phyloP scores from a whole-genome alignment of 1,140 invertebrate species.

The Heliconius hermathena region DNA sequence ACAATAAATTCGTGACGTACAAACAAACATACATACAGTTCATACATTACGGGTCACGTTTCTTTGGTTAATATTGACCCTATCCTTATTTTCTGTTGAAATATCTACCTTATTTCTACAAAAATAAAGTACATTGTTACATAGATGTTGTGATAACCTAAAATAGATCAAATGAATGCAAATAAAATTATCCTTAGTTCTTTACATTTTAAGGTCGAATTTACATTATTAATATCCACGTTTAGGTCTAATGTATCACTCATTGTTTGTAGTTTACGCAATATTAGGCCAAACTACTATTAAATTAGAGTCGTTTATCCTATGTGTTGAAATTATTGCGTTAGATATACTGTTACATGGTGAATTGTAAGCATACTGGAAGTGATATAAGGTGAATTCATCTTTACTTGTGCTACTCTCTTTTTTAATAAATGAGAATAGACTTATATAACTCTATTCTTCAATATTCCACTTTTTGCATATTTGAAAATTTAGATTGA shows the following conservation, averaged over 20 bases:
- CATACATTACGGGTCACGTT: constrained; percentile 26
- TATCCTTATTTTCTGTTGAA: not conserved
- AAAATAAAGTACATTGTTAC: not conserved
- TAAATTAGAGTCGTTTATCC: constrained; percentile 32
- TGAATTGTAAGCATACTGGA: not conserved
- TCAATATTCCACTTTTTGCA: too few species aligned
- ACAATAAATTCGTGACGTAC: constrained; percentile 32
- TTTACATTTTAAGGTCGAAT: not conserved
- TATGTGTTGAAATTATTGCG: constrained; percentile 28
- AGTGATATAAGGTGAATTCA: not conserved
- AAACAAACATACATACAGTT: constrained; percentile 19
- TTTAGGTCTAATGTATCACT: constrained; percentile 14
- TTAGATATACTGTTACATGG: constrained; percentile 24
- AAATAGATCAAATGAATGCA: not conserved
- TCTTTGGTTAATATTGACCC: constrained; percentile 26
- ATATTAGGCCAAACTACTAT: constrained; percentile 31
- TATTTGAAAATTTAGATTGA: too few species aligned
- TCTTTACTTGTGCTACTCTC: too few species aligned
- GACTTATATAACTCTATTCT: too few species aligned
- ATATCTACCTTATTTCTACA: not conserved
- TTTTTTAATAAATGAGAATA: too few species aligned
- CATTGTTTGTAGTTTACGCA: constrained; percentile 28
- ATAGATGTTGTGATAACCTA: not conserved
- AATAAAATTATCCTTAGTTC: not conserved
- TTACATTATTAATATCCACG: not conserved